phyloP scores from a whole-genome alignment of 2,888 invertebrate species.

The Acleris laterana region DNA sequence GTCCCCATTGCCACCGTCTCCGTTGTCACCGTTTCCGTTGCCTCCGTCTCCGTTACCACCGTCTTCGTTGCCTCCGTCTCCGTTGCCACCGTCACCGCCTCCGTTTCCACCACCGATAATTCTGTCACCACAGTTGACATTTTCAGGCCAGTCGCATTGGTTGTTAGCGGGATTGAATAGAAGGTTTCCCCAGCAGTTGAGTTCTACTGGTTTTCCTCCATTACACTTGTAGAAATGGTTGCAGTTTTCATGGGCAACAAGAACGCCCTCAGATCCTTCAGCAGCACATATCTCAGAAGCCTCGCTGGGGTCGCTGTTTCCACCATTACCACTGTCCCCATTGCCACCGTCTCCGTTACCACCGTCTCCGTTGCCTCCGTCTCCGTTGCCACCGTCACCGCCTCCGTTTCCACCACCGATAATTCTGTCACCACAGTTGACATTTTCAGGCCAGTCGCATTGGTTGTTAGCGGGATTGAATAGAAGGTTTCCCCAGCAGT shows the following conservation, averaged over 20 bases:
- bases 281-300: slow-evolving; percentile 45
- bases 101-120: slow-evolving; percentile 34
- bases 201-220: slow-evolving; percentile 43
- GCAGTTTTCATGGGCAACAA: slow-evolving; percentile 53
- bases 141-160: slow-evolving; percentile 51
- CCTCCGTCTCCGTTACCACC: slow-evolving; percentile 35
- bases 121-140: slow-evolving; percentile 48
- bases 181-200: slow-evolving; percentile 43
- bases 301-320: slow-evolving; percentile 27
- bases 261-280: slow-evolving; percentile 46
- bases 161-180: slow-evolving; percentile 47
- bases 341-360: not conserved
- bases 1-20: slow-evolving; percentile 26
- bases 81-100: slow-evolving; percentile 25
- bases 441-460: slow-evolving; percentile 52
- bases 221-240: slow-evolving; percentile 54
- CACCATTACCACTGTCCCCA: not conserved
- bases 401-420: slow-evolving; percentile 33
- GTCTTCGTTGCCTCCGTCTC: not conserved
- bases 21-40: slow-evolving; percentile 29
- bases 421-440: slow-evolving; percentile 46
- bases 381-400: slow-evolving; percentile 32
- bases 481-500: slow-evolving; percentile 43
- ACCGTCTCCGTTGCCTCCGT: slow-evolving; percentile 6
- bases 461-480: slow-evolving; percentile 47